Conservation (phyloP, 2,888 invertebrate species). For the Agonopterix heracliana region DNA sequence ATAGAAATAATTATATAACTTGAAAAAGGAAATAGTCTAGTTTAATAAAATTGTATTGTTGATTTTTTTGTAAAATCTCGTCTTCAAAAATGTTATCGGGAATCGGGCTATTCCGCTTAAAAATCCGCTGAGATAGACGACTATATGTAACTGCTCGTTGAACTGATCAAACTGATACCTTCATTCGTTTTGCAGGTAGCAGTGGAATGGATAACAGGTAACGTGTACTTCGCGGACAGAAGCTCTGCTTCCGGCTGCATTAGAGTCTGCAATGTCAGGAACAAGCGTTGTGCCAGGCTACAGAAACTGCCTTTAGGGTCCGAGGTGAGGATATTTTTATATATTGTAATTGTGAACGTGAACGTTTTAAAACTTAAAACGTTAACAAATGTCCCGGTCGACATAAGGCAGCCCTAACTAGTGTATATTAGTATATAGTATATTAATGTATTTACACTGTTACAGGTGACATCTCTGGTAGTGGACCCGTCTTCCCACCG, state of each 20-base stretch:
- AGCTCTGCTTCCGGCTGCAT: conserved; percentile 43
- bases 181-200: conserved; percentile 61
- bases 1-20: too few species aligned
- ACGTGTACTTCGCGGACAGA: conserved; percentile 80
- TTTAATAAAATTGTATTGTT: too few species aligned
- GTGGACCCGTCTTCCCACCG: conserved; percentile 78
- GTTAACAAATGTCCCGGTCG: background rate
- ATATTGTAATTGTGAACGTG: too few species aligned
- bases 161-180: too few species aligned
- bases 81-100: too few species aligned
- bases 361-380: background rate
- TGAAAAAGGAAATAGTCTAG: too few species aligned
- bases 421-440: background rate
- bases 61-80: too few species aligned
- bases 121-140: too few species aligned
- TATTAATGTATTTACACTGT: background rate
- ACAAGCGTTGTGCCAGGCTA: conserved; percentile 72
- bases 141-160: too few species aligned
- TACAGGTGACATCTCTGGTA: conserved; percentile 74
- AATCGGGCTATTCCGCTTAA: too few species aligned
- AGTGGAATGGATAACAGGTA: conserved; percentile 85
- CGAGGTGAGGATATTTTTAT: conserved; percentile 27
- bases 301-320: conserved; percentile 64
- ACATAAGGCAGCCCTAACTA: too few species aligned
- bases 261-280: conserved; percentile 74